Base-by-base conservation (phyloP, 2,113 vertebrate species). In the Scomber japonicus region DNA sequence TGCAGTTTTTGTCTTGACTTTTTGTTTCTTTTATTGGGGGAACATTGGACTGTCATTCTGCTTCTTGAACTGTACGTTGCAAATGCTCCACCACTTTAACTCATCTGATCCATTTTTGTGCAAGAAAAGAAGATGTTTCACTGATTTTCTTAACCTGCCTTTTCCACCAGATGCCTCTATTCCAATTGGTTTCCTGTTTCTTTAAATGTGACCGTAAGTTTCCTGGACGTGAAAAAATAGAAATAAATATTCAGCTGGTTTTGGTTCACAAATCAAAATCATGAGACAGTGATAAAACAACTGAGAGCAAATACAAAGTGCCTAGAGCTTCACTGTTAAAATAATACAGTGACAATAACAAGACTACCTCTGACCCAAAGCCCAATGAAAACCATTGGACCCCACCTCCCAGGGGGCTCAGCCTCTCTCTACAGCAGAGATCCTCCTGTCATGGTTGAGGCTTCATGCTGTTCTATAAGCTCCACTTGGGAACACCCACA, bases 401-500 rank as follows among this genome's bases (percentile, higher is more conserved):
- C 27, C 24, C 49, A 24, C n/a, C 80, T 73, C 53, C 48, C 72
- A 10, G 14, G 59, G 64, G 66, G 4, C 40, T 64, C 46, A 8
- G 56, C 24, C 63, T 63, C 24, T 44, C 70, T 86, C 73, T 35
- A 14, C 68, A 60, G 57, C 63, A 85, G 64, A 71, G 73, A 76
- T 67, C 56, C 48, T 78, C 35, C 70, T 64, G 85, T 82, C 83
- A 87, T 71, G 70, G 73, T 62, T 75, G 62, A 80, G 80, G 73
- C 75, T 88, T 81, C 82, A 75, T 51, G 75, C 80, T 80, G 77
- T 78, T 84, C 90, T 90, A 86, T 90, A 89, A 88, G 87, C 87
- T 89, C 76, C 64, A 78, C 87, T 90, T 13, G 30, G 72, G 57
- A 83, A 87, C 81, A 19, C 90, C 91, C 86, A 91, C 90, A 88